Evolutionary conservation across 2,113 vertebrate species (phyloP), one percentile per base, ranked within the genome.

Genomic region (Rhombomys opimus): DNA sequence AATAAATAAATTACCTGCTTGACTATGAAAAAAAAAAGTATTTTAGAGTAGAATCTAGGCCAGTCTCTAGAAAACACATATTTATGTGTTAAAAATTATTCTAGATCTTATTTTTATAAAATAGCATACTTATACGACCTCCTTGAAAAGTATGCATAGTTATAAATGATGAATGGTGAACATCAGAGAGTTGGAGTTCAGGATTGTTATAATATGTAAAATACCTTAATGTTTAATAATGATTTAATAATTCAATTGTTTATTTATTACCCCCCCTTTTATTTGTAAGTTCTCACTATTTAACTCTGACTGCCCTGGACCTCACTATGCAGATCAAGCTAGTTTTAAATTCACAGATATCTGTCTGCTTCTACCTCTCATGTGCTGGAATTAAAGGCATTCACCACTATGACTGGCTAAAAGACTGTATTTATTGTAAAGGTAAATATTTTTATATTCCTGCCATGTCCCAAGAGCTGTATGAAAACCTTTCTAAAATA

Each of bases 61-160:
- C 0, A 78, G 3, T 93, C 77, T 57, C 93, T 88, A 90, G 7
- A 87, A 85, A 46, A 70, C 46, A 17, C 0, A 27, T 25, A 41
- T 63, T 54, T 38, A 38, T 38, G 8, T 38, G 72, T 70, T 85
- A 92, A 86, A 90, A 95, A 70, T 80, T 76, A 89, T 41, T 63
- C 4, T 20, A 73, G 9, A 9, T 73, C 35, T 20, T 70, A 35
- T 41, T 72, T 84, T 61, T 3, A 57, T 82, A 91, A 82, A 88
- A 57, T 88, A 46, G 25, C 41, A 93, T 4, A 67, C 30, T 84
- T 95, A 77, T 57, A 50, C 0, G 38, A 78, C 15, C 52, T 50
- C 6, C n/a, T 61, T 52, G 6, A 61, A 94, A 89, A 46, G 7
- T 35, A 85, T 77, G 10, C 72, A 38, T 73, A 18, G 18, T 38